phyloP scores from a whole-genome alignment of 2,888 invertebrate species.

The Caenorhabditis plicata region DNA sequence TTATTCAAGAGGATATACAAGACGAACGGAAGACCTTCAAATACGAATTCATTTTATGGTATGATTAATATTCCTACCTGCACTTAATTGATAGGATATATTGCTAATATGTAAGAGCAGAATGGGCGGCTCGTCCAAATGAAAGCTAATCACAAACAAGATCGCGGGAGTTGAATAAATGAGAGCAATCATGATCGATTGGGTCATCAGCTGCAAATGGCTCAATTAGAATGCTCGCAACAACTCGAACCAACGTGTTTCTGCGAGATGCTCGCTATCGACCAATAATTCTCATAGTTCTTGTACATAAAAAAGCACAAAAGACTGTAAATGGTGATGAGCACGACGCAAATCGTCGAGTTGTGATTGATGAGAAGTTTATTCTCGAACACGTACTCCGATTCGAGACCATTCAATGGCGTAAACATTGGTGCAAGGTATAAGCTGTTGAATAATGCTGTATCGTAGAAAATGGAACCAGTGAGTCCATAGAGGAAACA shows the following conservation, averaged over 20 bases:
- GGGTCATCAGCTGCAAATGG: conserved; percentile 9
- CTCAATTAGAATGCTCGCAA: background rate
- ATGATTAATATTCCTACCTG: conserved; percentile 1
- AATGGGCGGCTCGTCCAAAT: background rate
- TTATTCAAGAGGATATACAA: conserved; percentile 5
- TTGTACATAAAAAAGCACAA: background rate
- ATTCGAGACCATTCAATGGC: background rate
- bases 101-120: conserved; percentile 3
- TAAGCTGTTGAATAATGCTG: conserved; percentile 16
- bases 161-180: conserved; percentile 8
- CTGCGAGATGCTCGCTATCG: background rate
- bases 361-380: conserved; percentile 6
- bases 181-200: conserved; percentile 3
- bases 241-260: background rate
- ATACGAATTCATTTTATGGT: background rate
- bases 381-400: background rate
- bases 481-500: conserved; percentile 5
- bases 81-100: conserved; percentile 15
- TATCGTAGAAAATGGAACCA: conserved; percentile 17
- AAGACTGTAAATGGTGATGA: background rate
- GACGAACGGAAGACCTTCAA: conserved; percentile 12
- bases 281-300: background rate
- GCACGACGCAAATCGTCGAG: background rate
- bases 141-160: conserved; percentile 4
- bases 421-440: conserved; percentile 11